phyloP scores from a whole-genome alignment of 1,140 invertebrate species.

The Orchestia grillus region DNA sequence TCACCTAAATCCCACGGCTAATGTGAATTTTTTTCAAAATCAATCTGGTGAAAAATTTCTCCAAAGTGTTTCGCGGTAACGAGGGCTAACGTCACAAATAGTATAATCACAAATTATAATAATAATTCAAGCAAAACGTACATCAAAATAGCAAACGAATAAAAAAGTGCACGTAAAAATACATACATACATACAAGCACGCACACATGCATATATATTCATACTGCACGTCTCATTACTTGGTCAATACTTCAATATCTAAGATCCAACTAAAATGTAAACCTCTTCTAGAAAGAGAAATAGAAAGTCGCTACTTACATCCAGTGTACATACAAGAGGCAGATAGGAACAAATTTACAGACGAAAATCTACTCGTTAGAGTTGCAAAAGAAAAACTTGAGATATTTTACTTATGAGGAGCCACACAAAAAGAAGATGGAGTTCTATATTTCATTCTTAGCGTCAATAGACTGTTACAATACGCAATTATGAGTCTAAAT shows the following conservation, averaged over 20 bases:
- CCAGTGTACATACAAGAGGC: neutral
- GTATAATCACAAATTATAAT: neutral
- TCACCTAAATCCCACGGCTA: neutral
- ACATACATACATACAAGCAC: neutral
- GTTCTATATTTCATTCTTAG: neutral
- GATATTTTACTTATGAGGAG: neutral
- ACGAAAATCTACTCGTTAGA: neutral
- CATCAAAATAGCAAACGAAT: no score
- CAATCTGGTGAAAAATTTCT: neutral
- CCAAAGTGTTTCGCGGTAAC: neutral
- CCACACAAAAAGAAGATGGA: neutral
- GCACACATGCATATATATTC: neutral
- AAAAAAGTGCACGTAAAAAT: no score
- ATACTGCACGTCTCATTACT: neutral
- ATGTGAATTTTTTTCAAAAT: no score
- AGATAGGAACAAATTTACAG: neutral
- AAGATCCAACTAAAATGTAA: neutral
- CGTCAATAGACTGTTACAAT: no score
- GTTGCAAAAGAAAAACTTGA: neutral
- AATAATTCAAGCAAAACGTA: no score
- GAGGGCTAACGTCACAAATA: neutral
- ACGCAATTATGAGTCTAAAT: neutral
- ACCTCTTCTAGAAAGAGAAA: neutral
- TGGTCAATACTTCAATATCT: neutral
- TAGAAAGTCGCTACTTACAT: neutral